Base-by-base conservation (phyloP, 1,140 invertebrate species). In the Yoshiicerus persimilis region DNA sequence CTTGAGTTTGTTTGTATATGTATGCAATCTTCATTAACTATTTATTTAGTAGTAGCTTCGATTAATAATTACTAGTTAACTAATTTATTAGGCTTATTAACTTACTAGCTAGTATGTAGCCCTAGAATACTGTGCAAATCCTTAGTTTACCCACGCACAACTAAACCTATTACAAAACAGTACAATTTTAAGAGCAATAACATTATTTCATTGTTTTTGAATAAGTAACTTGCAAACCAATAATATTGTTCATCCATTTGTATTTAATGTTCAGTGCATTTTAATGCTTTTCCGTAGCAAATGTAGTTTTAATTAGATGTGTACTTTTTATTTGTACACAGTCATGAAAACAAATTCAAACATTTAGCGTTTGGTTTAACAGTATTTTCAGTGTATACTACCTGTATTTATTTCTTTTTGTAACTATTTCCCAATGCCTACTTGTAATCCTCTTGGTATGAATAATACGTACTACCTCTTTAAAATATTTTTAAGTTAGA, bases 351-450 rank as follows among this genome's bases (percentile, higher is more conserved):
- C 75, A 80, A 36, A 80, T 32, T 80, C 64, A 80, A 80, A 80
- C 75, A 32, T 34, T 70, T 70, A 10, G 27, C 6, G 16, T 32
- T 77, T 32, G 30, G 32, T 80, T 80, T 36, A 80, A 80, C 75
- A 80, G 75, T 80, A 80, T 80, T 80, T 38, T 80, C 34, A 80
- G 36, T 80, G 75, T 80, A 80, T 80, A 80, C 75, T 80, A 36
- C 34, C n/a, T 38, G 34, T 80, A 38, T 38, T 36, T 80, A 36
- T 38, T 36, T 38, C 30, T 38, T 34, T 34, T 70, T 30, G 25
- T 70, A 30, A 30, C 66, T 70, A 77, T 80, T 32, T 80, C 38
- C 75, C 75, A 36, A 32, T 36, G n/a, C 20, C 13, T 80, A 13
- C 38, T 16, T 23, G 20, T 75, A 34, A 32, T 36, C 38, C 75